Base-by-base conservation (phyloP, 2,113 vertebrate genomes). In the Anolis sagrei region DNA sequence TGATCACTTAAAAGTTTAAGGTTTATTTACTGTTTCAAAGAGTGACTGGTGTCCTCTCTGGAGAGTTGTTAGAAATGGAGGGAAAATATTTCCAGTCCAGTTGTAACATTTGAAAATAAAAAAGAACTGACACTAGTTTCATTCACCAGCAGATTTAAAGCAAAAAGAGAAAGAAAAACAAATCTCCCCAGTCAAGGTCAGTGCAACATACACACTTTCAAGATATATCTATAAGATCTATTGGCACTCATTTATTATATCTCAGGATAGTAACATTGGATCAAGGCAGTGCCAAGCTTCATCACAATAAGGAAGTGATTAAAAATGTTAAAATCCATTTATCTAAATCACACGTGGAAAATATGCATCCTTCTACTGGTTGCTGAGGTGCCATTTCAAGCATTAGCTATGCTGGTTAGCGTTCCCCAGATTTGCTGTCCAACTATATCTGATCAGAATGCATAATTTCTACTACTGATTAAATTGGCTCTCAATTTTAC, bases 11-110 rank as follows among this genome's bases (percentile, higher is more conserved):
- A 92, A 89, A 72, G 87, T 91, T 95, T 95, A 92, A 94, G 90
- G 89, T 93, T 95, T 95, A 94, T 95, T 95, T 95, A 93, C 88
- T 89, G 72, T 96, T 95, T 95, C 91, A 94, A 95, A 95, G 88
- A 91, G 76, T 87, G 86, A 87, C 81, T 84, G 44, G 27, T 92
- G 83, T 91, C 86, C 87, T 93, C 91, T 93, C 93, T 81, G 54
- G 93, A 91, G 91, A 89, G 75, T 80, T 36, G 80, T 87, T 36
- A 87, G 76, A 93, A 93, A 91, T 86, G 86, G 87, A 92, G 79
- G 76, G 81, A 81, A 89, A 93, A 87, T 88, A 83, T 88, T 86
- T 77, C 61, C 73, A 87, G 76, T 2, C 21, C 79, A 86, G 84
- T 79, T 90, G 89, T 95, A 90, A 85, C 87, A 87, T 92, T 87